Percentiles rank a stretch among this genome's conserved stretches.
These are phyloP conservation scores for Diaprepes abbreviatus DNA, from an alignment of 2,888 invertebrate species.

Conservation along the genomic window DNA sequence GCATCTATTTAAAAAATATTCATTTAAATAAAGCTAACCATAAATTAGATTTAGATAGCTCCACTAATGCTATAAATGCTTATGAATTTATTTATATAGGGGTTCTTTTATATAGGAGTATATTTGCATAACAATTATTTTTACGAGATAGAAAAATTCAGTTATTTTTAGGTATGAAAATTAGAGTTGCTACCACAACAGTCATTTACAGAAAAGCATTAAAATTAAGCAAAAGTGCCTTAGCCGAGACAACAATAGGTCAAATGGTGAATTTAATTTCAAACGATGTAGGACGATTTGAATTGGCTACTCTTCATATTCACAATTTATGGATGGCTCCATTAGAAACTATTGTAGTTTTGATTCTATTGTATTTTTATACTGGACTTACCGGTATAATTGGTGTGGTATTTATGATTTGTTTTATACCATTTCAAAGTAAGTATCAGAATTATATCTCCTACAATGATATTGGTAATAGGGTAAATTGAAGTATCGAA, in stretches of 20 bases:
- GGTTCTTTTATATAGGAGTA: no score
- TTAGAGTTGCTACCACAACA: slow-evolving; percentile 83
- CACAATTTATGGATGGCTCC: slow-evolving; percentile 71
- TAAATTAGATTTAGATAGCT: no score
- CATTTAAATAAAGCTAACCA: no score
- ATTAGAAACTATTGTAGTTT: slow-evolving; percentile 71
- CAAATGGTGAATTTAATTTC: slow-evolving; percentile 72
- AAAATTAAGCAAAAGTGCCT: slow-evolving; percentile 81
- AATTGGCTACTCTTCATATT: slow-evolving; percentile 62
- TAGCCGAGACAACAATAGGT: no score
- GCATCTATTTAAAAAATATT: no score
- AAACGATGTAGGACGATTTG: slow-evolving; percentile 90
- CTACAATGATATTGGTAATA: no score
- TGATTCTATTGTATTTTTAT: slow-evolving; percentile 68
- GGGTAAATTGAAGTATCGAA: no score
- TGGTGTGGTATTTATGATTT: slow-evolving; percentile 64
- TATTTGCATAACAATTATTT: no score
- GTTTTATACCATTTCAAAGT: slow-evolving; percentile 63
- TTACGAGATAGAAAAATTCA: no score
- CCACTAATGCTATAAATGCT: no score
- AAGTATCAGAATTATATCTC: no score
- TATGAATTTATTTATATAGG: no score
- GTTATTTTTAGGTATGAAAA: slow-evolving; percentile 77
- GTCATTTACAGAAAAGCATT: slow-evolving; percentile 82
- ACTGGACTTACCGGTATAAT: slow-evolving; percentile 65